Evolutionary conservation across 2,113 vertebrate species (phyloP).

Genomic region (Sinocyclocheilus grahami): DNA sequence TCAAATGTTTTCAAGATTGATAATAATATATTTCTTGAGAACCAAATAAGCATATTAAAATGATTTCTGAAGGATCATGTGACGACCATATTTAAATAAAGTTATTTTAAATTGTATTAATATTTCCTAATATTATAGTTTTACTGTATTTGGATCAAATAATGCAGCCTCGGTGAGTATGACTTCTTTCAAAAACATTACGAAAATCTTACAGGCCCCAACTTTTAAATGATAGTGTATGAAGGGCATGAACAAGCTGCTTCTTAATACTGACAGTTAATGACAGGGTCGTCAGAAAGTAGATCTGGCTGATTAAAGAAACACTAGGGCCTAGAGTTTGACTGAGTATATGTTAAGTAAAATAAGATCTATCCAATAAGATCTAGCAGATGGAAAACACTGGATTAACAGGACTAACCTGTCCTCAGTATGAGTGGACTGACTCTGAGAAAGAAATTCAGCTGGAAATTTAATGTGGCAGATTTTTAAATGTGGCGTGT

Average conservation of each 20-base stretch:
- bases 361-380: neutral
- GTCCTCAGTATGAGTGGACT: neutral
- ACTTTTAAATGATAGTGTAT: neutral
- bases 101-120: neutral
- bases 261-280: neutral
- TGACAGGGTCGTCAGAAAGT: neutral
- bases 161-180: neutral
- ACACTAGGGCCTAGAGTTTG: neutral
- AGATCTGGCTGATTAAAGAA: conserved; percentile 16
- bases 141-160: neutral
- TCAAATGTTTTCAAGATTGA: neutral
- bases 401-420: neutral
- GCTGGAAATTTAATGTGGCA: neutral
- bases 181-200: neutral
- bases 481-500: neutral
- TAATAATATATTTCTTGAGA: neutral
- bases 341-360: neutral
- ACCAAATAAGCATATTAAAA: neutral
- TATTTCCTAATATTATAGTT: neutral
- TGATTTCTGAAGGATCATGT: neutral
- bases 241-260: neutral
- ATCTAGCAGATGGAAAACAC: neutral
- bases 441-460: neutral
- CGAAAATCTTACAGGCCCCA: neutral
- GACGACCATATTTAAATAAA: neutral